These are phyloP conservation scores for Hylaeus volcanicus DNA, from an alignment of 1,140 invertebrate genomes.

Conservation along the genomic window DNA sequence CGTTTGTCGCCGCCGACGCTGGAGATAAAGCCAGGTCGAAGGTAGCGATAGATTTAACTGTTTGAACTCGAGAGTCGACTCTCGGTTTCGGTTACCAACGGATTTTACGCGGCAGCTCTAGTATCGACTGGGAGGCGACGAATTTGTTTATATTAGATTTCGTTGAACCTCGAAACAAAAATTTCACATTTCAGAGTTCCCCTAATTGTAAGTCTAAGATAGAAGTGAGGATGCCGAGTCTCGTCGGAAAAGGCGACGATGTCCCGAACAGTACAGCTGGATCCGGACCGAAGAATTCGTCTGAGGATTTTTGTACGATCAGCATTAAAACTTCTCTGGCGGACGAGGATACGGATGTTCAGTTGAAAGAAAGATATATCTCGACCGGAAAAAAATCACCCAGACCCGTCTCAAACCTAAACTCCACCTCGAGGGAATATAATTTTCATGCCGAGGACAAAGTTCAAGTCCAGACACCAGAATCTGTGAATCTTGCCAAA, in stretches of 20 bases:
- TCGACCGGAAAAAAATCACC: background rate
- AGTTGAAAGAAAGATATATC: background rate
- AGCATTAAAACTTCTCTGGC: background rate
- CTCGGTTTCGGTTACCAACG: too few relatives aligned
- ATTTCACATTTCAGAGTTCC: background rate
- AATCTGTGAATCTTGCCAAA: background rate
- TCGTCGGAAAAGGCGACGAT: background rate
- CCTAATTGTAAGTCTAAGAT: background rate
- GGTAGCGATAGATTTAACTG: conserved; percentile 1
- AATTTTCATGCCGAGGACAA: background rate
- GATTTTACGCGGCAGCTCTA: too few relatives aligned
- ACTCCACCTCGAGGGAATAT: background rate
- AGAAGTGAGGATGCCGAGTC: background rate
- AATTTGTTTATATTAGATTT: too few relatives aligned
- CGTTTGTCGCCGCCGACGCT: too few relatives aligned
- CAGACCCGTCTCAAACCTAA: background rate
- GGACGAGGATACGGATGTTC: background rate
- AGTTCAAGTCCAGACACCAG: too few relatives aligned
- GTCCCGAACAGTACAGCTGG: background rate
- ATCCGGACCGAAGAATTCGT: background rate
- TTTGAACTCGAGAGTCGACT: background rate
- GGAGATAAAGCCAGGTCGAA: background rate
- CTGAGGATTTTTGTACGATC: too few relatives aligned
- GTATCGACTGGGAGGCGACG: too few relatives aligned
- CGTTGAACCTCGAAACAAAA: too few relatives aligned